Conservation (phyloP, 1,140 invertebrate genomes). For the Andricus grossulariae region DNA sequence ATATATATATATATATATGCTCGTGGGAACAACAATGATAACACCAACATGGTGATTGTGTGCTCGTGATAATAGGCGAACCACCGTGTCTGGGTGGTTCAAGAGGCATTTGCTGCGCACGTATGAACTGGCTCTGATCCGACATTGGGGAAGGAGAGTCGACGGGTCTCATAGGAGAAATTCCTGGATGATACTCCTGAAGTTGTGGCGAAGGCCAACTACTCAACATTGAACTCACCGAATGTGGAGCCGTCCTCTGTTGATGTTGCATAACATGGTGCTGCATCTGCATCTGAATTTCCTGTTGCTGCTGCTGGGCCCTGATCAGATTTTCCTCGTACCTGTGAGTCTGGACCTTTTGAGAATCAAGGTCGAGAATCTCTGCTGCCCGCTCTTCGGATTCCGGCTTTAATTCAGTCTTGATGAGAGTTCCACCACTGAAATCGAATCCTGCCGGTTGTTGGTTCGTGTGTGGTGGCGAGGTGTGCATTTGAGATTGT, state of each 20-base stretch:
- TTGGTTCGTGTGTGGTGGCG: conserved; percentile 61
- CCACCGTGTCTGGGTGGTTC: conserved; percentile 64
- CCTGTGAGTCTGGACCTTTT: conserved; percentile 82
- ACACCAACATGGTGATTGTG: no score
- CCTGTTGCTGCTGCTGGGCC: conserved; percentile 53
- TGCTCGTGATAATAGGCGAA: conserved; percentile 77
- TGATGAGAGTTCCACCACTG: conserved; percentile 60
- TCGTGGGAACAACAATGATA: no score
- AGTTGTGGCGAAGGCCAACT: conserved; percentile 59
- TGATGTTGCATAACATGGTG: conserved; percentile 64
- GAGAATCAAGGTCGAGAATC: conserved; percentile 91
- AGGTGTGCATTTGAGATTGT: conserved; percentile 55
- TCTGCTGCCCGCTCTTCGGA: conserved; percentile 83
- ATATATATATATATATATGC: no score
- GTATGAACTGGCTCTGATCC: conserved; percentile 67
- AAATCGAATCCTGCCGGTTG: conserved; percentile 47
- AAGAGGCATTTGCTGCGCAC: conserved; percentile 58
- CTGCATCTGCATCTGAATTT: conserved; percentile 61
- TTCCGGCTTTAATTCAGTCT: conserved; percentile 78
- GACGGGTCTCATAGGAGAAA: conserved; percentile 62
- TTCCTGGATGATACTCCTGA: conserved; percentile 63
- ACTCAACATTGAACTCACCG: conserved; percentile 77
- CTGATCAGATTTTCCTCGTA: conserved; percentile 66
- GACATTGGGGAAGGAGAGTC: conserved; percentile 63
- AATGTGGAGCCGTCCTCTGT: conserved; percentile 67